Conservation (phyloP, 92 coral and sea anemone genomes). For the Diadumene lineata region DNA sequence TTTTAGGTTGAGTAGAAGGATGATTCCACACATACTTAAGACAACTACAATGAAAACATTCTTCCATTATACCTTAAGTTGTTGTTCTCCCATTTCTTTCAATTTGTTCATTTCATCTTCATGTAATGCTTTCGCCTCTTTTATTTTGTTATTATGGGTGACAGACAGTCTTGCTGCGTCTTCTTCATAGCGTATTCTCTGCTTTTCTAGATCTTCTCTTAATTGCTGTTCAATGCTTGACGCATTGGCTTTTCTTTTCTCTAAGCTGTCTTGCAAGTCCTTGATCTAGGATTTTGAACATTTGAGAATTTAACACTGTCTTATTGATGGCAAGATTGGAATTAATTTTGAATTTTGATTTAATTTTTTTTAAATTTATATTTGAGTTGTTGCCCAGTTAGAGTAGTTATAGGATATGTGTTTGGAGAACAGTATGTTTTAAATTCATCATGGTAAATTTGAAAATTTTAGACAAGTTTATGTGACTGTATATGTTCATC, state of each 20-base stretch:
- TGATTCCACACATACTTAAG: no score
- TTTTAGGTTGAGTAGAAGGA: no score
- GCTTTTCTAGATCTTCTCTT: slow-evolving; percentile 64
- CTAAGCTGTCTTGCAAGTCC: slow-evolving; percentile 71
- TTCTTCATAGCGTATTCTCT: slow-evolving; percentile 73
- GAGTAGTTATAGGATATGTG: no score
- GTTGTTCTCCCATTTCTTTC: slow-evolving; percentile 71
- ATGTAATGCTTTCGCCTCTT: slow-evolving; percentile 59
- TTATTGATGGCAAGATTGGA: background rate
- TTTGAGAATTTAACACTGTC: no score
- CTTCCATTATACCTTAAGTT: slow-evolving; percentile 66
- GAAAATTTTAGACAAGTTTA: no score
- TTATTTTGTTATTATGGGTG: slow-evolving; percentile 66
- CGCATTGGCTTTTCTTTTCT: slow-evolving; percentile 58
- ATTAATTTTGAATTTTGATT: no score
- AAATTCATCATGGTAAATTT: no score
- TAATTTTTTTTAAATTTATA: no score
- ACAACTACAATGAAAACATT: no score
- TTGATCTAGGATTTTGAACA: slow-evolving; percentile 73
- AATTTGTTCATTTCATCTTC: slow-evolving; percentile 58
- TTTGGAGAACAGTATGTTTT: no score
- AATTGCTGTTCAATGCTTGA: slow-evolving; percentile 60
- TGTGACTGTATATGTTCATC: no score
- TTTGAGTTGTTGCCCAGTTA: no score
- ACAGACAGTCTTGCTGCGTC: slow-evolving; percentile 59